Base-by-base conservation (phyloP, 1,140 invertebrate genomes). In the Hestina assimilis region DNA sequence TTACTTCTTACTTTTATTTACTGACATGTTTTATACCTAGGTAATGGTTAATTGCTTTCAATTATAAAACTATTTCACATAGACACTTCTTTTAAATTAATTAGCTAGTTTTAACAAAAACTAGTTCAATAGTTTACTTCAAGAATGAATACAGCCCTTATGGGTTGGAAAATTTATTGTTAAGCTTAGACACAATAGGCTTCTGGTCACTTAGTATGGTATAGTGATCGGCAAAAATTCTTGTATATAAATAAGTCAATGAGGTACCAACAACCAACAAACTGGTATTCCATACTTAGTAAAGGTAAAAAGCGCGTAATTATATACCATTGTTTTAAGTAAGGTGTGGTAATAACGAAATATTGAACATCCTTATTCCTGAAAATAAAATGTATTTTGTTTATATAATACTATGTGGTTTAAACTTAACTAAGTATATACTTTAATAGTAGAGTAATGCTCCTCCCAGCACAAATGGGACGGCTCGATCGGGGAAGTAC, bases 181-280 rank as follows among this genome's bases (percentile, higher is more conserved):
- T 63, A 45, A 63, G 35, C 31, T 50, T 63, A 66, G 29, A 28
- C 48, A 72, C 64, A 72, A 72, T 67, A 56, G 63, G 56, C 41
- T 33, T 40, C 12, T 47, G 28, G 6, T 56, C 48, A 66, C 65
- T 69, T 57, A 48, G 47, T 66, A 56, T 55, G 64, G 72, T 48
- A n/a, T n/a, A 57, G 29, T 48, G 57, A 40, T 38, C 33, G 63
- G 64, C 51, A 45, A 59, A 59, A 52, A 42, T 62, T 35, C 40
- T 35, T 35, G 67, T 78, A 78, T 76, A 79, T 79, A 65, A 46
- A 64, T 66, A 69, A 70, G 76, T 82, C 71, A 78, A 59, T 60
- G 70, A 51, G 57, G 78, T 75, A 50, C 68, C 76, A 66, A 75
- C 72, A 70, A 50, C 68, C 76, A 66, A 75, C 72, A 70, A 56